Conservation (phyloP, 2,113 vertebrate genomes). For the Callionymus lyra region DNA sequence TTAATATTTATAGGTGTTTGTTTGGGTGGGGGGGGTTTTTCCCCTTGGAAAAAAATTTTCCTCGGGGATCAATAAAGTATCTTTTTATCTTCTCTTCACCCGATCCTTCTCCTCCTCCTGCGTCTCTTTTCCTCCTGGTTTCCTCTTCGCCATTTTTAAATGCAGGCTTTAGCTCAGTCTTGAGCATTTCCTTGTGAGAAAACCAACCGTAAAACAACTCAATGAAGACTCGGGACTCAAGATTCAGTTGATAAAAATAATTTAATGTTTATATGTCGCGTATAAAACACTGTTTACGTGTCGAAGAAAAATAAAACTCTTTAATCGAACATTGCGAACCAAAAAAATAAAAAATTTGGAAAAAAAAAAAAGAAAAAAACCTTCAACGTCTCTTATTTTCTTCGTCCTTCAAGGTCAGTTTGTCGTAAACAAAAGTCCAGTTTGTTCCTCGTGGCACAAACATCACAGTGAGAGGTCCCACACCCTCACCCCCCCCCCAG, state of each 20-base stretch:
- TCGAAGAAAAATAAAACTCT: neutral
- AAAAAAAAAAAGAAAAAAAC: neutral
- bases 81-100: too few species aligned
- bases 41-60: too few species aligned
- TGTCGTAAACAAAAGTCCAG: constrained; percentile 59
- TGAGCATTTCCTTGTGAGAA: too few species aligned
- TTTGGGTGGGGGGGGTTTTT: too few species aligned
- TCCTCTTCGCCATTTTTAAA: too few species aligned
- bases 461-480: constrained; percentile 48
- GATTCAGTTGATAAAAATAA: neutral
- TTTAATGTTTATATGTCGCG: neutral
- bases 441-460: constrained; percentile 11
- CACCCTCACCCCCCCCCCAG: constrained; percentile 38
- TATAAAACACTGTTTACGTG: neutral
- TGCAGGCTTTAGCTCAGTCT: too few species aligned
- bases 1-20: too few species aligned
- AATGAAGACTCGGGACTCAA: neutral
- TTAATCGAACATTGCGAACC: neutral
- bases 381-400: constrained; percentile 5
- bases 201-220: neutral
- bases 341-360: constrained; percentile 4
- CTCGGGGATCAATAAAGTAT: too few species aligned
- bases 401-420: constrained; percentile 34
- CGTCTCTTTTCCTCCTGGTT: too few species aligned
- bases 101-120: too few species aligned